A percentile compares a stretch with the other conserved stretches of the same genome.
Evolutionary conservation across 2,888 invertebrate species (phyloP).

Genomic region (Rotaria magnacalcarata): DNA sequence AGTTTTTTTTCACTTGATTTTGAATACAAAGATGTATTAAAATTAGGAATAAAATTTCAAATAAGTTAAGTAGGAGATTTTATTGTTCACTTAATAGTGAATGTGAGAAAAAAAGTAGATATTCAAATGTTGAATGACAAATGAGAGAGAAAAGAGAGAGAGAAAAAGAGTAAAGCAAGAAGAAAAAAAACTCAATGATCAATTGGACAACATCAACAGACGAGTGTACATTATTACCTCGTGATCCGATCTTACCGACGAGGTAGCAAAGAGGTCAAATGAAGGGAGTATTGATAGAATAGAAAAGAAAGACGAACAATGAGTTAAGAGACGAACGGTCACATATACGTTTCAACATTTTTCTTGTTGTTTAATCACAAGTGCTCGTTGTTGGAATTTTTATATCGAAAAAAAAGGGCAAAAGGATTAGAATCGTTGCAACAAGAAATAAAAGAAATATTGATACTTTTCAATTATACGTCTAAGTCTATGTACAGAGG

Average conservation of each 20-base stretch:
- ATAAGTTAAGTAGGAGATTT: background rate
- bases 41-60: background rate
- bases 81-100: no score
- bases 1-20: no score
- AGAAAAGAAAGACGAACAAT: background rate
- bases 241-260: background rate
- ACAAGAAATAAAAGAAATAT: background rate
- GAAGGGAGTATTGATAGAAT: background rate
- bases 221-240: background rate
- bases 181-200: background rate
- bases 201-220: background rate
- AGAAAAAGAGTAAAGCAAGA: background rate
- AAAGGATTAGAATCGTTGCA: background rate
- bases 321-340: background rate
- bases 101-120: no score
- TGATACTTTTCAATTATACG: background rate
- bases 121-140: background rate
- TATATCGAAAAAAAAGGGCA: background rate
- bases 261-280: background rate
- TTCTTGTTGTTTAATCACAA: background rate
- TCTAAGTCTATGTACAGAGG: background rate
- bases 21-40: background rate
- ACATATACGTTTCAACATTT: background rate
- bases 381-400: background rate
- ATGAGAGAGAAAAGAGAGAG: background rate